Evolutionary conservation across 2,797 vertebrate genomes (phyloP), one percentile per base, ranked within the genome.

Genomic region (Kryptopterus vitreolus): DNA sequence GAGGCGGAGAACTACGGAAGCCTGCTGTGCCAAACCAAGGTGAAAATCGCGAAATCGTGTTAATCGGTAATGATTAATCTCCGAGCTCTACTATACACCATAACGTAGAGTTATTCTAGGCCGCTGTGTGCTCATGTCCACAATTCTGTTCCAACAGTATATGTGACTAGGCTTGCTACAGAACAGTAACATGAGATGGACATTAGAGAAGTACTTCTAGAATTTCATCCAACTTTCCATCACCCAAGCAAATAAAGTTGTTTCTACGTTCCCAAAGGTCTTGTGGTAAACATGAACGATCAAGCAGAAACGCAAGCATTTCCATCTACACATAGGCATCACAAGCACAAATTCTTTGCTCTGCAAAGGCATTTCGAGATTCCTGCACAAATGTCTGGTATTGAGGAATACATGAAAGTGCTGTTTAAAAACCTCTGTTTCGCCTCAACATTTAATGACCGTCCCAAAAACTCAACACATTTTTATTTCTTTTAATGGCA

Each of bases 251-350:
- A 74, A 74, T 58, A 16, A 58, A 58, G 33, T 4, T n/a, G n/a
- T 74, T 74, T 58, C 33, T 18, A 74, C 7, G 7, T 43, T 43
- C 53, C 71, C 31, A 6, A 43, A 26, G 71, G 22, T 57, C 22
- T 74, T 43, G 71, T 26, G 53, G 53, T 38, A 26, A 58, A 31
- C 35, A 18, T 24, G 31, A 72, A 72, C 50, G 31, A 57, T 73
- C 71, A 57, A 4, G 11, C 50, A 55, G 50, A 33, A 72, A 55
- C 3, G 15, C 12, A 55, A 13, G 20, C 7, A n/a, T 70, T 29
- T 70, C 24, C 7, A 24, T 48, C 38, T 24, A 35, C 8, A 6
- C 1, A 48, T 29, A 71, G 48, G 48, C 22, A 33, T 72, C 29
- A 15, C 69, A 29, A 55, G 55, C 69, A 55, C 50, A 13, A 55